Conservation (phyloP, 2,113 vertebrate genomes). For the Cichladusa arquata region DNA sequence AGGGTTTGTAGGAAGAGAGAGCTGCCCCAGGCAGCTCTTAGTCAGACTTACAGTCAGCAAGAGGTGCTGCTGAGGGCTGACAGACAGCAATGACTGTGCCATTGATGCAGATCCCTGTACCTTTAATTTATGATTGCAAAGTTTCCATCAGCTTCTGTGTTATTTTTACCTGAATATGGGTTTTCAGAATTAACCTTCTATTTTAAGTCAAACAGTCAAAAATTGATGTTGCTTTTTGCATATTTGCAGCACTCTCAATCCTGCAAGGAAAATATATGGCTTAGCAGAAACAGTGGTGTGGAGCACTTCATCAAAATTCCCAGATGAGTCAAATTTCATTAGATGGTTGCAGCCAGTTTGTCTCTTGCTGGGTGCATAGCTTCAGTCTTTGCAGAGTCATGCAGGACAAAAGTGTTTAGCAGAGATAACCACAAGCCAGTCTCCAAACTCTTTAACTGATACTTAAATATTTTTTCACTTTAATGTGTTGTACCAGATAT, state of each 20-base stretch:
- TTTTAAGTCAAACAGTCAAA: neutral
- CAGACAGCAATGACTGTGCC: neutral
- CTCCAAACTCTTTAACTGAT: slow-evolving; percentile 44
- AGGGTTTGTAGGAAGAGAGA: neutral
- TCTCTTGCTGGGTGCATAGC: neutral
- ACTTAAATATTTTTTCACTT: slow-evolving; percentile 30
- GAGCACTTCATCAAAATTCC: neutral
- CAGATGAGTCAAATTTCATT: slow-evolving; percentile 47
- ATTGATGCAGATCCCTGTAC: neutral
- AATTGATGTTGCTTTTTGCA: neutral
- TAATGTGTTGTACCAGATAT: slow-evolving; percentile 45
- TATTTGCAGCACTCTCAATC: neutral
- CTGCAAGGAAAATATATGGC: neutral
- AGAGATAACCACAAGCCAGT: slow-evolving; percentile 50
- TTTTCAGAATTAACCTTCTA: neutral
- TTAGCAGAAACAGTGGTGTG: neutral
- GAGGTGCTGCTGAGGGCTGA: neutral
- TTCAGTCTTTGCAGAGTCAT: slow-evolving; percentile 56
- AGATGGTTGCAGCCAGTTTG: slow-evolving; percentile 27
- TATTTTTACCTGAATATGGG: neutral
- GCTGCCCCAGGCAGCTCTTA: slow-evolving; percentile 9
- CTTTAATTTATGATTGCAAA: neutral
- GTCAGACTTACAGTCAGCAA: neutral
- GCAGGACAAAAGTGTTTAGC: slow-evolving; percentile 26
- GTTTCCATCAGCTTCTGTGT: neutral